These are phyloP conservation scores for Scolopax mira DNA, from an alignment of 2,113 vertebrate species.

Conservation along the genomic window DNA sequence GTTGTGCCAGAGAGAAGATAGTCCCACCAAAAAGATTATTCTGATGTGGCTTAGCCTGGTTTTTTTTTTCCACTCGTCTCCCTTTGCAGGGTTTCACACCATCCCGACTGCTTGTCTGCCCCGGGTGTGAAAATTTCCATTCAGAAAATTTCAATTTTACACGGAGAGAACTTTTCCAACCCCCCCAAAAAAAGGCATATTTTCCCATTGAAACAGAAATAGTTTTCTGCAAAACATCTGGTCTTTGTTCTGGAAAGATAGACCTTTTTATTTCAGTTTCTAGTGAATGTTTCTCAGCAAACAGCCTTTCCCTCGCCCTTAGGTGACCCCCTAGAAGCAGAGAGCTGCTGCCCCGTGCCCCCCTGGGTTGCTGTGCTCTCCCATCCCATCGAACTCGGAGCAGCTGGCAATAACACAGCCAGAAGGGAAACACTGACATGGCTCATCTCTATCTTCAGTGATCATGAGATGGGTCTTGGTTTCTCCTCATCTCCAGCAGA, in stretches of 20 bases:
- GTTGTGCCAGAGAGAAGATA: not conserved
- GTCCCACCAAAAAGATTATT: not conserved
- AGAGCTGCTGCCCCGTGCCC: not conserved
- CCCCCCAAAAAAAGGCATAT: accelerated
- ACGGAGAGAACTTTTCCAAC: not conserved
- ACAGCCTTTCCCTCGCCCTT: not conserved
- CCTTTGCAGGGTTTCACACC: accelerated
- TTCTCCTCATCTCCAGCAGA: not conserved
- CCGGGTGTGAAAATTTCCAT: not conserved
- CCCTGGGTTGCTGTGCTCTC: accelerated
- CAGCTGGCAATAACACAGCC: not conserved
- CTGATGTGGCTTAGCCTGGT: not conserved
- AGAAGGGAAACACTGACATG: too few relatives aligned
- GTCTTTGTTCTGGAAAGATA: not conserved
- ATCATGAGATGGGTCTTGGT: not conserved
- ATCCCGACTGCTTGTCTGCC: not conserved
- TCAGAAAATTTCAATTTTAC: not conserved
- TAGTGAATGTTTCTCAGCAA: not conserved
- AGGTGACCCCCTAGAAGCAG: not conserved
- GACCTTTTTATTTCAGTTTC: not conserved
- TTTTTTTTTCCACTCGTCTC: not conserved
- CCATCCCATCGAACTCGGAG: not conserved
- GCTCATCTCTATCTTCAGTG: accelerated
- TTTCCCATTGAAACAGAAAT: not conserved
- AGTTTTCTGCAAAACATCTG: not conserved